Evolutionary conservation across 2,888 invertebrate species (phyloP), one percentile per base, ranked within the genome.

Genomic region (Netelia fuscicornis): DNA sequence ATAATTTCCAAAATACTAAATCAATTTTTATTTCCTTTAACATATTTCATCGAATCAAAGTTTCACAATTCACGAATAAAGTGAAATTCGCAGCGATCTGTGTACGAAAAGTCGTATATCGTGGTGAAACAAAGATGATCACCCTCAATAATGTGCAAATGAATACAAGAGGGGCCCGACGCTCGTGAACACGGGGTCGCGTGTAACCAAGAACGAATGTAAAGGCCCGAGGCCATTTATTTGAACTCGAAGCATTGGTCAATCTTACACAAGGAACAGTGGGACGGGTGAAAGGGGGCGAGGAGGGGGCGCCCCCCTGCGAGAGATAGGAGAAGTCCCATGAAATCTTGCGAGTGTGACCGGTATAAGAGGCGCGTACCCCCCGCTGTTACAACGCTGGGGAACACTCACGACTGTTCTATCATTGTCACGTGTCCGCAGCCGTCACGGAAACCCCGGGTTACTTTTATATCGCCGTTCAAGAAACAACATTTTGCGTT

Each of bases 351-450:
- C 20, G 20, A 20, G 58, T 3, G 58, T n/a, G 20, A 58, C 76
- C 88, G 78, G 71, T 58, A 81, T 79, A 76, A 83, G 77, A 56
- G 67, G 54, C 71, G 42, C 42, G 11, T 82, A 74, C 83, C 77
- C 74, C 74, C 89, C 78, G 88, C 87, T 89, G 88, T 68, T 84
- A 23, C 72, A 64, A 17, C 3, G 81, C 62, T 71, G 56, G 48
- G 85, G 86, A 86, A 87, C 84, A 88, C 88, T 84, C 89, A 83
- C 88, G 87, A 90, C 88, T 89, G 89, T 88, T 88, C 87, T 87
- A 87, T 89, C 88, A 90, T 91, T 91, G 91, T 91, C 90, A 87
- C 88, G 88, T 89, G 89, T 89, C 90, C 44, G 11, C 72, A 62
- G 56, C 68, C 85, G 42, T 82, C 75, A 60, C 17, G 30, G 70